These are phyloP conservation scores for Gonocerus acuteangulatus DNA, from an alignment of 2,888 invertebrate genomes.

Conservation along the genomic window DNA sequence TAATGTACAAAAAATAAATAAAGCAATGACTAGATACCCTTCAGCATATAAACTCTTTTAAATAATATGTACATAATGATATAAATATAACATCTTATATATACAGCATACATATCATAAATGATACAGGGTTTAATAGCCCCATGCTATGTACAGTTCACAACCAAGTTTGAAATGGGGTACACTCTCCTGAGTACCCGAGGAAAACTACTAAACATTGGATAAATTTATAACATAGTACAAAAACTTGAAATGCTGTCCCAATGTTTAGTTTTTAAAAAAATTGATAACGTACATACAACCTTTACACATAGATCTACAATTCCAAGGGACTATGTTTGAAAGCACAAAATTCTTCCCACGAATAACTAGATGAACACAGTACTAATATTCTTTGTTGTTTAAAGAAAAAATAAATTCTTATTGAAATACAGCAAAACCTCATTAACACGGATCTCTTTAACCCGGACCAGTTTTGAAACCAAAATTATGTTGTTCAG, in stretches of 20 bases:
- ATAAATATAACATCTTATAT: constrained; percentile 25
- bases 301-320: constrained; percentile 9
- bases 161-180: constrained; percentile 26
- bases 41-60: constrained; percentile 5
- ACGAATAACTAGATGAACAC: too few species aligned
- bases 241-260: constrained; percentile 6
- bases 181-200: constrained; percentile 20
- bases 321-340: not conserved
- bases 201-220: constrained; percentile 21
- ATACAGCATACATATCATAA: constrained; percentile 17
- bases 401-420: too few species aligned
- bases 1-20: not conserved
- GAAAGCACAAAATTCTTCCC: too few species aligned
- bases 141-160: constrained; percentile 22
- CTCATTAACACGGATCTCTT: too few species aligned
- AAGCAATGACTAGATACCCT: constrained; percentile 4
- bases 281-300: constrained; percentile 6
- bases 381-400: too few species aligned
- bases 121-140: constrained; percentile 1
- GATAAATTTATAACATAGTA: constrained; percentile 8
- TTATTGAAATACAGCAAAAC: too few species aligned
- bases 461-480: too few species aligned
- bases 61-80: constrained; percentile 22
- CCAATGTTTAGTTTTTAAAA: constrained; percentile 18
- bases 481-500: too few species aligned